Conservation (phyloP, 2,888 invertebrate genomes). For the Anorthoa munda region DNA sequence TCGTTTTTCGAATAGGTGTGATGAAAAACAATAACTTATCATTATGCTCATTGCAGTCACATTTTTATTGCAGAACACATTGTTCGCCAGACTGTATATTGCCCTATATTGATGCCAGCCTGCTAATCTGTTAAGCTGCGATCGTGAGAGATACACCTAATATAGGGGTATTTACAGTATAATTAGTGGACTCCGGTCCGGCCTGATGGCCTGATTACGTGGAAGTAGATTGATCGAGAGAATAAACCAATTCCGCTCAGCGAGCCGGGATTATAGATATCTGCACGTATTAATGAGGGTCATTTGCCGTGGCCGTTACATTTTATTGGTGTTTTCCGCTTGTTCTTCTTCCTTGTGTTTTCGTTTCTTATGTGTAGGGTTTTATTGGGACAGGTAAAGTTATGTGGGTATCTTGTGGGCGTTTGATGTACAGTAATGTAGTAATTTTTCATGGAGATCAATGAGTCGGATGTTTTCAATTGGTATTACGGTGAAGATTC, state of each 20-base stretch:
- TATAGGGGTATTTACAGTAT: conserved; percentile 64
- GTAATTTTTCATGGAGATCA: conserved; percentile 31
- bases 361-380: conserved; percentile 46
- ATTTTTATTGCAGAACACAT: conserved; percentile 30
- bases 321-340: conserved; percentile 63
- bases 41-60: conserved; percentile 18
- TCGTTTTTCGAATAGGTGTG: no score
- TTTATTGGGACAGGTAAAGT: conserved; percentile 50
- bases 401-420: conserved; percentile 51
- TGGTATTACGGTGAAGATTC: neutral
- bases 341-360: conserved; percentile 47
- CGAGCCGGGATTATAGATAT: conserved; percentile 57
- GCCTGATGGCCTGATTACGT: conserved; percentile 64
- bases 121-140: conserved; percentile 67
- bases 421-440: conserved; percentile 58
- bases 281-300: conserved; percentile 61
- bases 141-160: conserved; percentile 62
- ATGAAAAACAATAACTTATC: conserved; percentile 28
- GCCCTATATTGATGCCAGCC: conserved; percentile 47
- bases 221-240: conserved; percentile 66
- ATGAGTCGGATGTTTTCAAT: conserved; percentile 32
- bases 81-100: conserved; percentile 17
- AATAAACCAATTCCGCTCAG: conserved; percentile 61
- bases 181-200: conserved; percentile 64
- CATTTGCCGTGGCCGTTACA: conserved; percentile 48